Conservation (phyloP, 2,888 invertebrate species). For the Rhagonycha lutea region DNA sequence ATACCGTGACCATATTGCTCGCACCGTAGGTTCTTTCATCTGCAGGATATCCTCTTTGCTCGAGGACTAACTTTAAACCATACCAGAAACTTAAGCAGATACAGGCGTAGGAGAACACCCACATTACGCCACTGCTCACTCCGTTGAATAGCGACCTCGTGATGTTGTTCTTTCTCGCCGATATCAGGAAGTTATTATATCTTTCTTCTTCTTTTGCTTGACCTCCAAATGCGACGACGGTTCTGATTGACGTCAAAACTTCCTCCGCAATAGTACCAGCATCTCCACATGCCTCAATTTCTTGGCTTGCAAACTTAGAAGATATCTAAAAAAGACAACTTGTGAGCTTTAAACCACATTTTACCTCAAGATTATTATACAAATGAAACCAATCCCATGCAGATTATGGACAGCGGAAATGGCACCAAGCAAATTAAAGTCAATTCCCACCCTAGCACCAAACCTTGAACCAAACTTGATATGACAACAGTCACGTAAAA, state of each 20-base stretch:
- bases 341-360: not conserved
- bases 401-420: constrained; percentile 68
- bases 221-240: constrained; percentile 72
- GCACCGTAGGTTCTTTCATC: constrained; percentile 60
- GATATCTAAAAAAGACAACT: constrained; percentile 57
- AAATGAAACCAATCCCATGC: constrained; percentile 68
- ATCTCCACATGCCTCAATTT: constrained; percentile 68
- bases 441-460: constrained; percentile 79
- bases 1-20: constrained; percentile 69
- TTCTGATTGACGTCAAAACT: constrained; percentile 10
- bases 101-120: constrained; percentile 75
- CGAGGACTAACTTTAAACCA: constrained; percentile 72
- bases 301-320: constrained; percentile 66
- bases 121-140: constrained; percentile 72
- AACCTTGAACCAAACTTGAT: constrained; percentile 71
- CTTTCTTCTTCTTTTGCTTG: constrained; percentile 77
- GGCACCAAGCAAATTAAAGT: constrained; percentile 75
- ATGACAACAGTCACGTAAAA: constrained; percentile 72
- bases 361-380: constrained; percentile 48
- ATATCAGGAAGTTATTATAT: constrained; percentile 86
- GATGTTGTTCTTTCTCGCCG: constrained; percentile 58
- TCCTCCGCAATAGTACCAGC: constrained; percentile 70
- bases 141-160: constrained; percentile 67
- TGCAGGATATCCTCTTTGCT: constrained; percentile 54
- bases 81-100: constrained; percentile 82